These are phyloP conservation scores for Papilio helenus DNA, from an alignment of 1,140 invertebrate genomes.

Conservation along the genomic window DNA sequence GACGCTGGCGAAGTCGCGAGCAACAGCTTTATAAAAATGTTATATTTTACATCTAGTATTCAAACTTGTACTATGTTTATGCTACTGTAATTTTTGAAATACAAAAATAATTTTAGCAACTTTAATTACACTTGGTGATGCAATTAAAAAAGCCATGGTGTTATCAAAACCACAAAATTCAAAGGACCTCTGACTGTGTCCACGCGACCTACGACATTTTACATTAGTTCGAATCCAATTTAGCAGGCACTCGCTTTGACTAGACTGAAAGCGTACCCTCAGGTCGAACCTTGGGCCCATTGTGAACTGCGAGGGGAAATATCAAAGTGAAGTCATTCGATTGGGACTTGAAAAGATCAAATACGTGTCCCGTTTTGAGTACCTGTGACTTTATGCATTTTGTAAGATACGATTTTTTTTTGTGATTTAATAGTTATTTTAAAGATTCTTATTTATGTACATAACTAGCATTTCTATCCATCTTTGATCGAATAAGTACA, in stretches of 20 bases:
- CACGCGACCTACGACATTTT: conserved; percentile 28
- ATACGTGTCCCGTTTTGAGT: conserved; percentile 60
- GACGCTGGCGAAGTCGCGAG: too few relatives aligned
- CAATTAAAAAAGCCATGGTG: conserved; percentile 23
- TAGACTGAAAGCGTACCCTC: conserved; percentile 66
- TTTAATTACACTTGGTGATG: background rate
- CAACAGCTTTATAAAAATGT: too few relatives aligned
- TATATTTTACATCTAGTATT: too few relatives aligned
- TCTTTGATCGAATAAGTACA: too few relatives aligned
- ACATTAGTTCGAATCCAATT: conserved; percentile 49
- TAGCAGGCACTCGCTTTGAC: conserved; percentile 62
- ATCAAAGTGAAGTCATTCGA: conserved; percentile 71
- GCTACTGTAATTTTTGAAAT: background rate
- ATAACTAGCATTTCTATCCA: too few relatives aligned
- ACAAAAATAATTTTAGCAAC: background rate
- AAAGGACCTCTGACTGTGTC: conserved; percentile 26
- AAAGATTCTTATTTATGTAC: background rate
- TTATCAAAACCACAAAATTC: conserved; percentile 31
- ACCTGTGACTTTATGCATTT: conserved; percentile 64
- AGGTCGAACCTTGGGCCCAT: conserved; percentile 60
- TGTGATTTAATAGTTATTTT: background rate
- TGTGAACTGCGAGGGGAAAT: conserved; percentile 63
- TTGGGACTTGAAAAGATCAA: conserved; percentile 79
- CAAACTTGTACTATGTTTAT: background rate
- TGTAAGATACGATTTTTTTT: conserved; percentile 43